Evolutionary conservation across 2,888 invertebrate species (phyloP), one percentile per base, ranked within the genome.

Genomic region (Folsomia manolachei): DNA sequence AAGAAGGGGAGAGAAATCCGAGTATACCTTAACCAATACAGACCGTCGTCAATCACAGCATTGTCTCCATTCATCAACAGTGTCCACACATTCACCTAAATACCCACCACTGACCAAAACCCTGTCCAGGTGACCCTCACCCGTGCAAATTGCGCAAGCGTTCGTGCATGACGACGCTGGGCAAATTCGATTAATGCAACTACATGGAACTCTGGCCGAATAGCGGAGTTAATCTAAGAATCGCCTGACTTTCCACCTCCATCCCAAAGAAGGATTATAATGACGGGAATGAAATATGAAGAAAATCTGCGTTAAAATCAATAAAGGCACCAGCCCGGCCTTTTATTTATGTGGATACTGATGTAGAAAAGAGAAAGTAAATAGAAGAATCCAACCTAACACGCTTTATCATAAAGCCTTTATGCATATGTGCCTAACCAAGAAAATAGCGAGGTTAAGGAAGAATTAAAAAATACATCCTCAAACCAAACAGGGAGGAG

Each of bases 391-490:
- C 39, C 7, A 39, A 14, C 39, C 4, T 4, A 4, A 39, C 7
- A 4, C 39, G 39, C 39, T 39, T 39, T 39, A 4, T 39, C 39
- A 39, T 39, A 4, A 39, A n/a, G n/a, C n/a, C n/a, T n/a, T n/a
- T n/a, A n/a, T n/a, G n/a, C n/a, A n/a, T n/a, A n/a, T n/a, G n/a
- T n/a, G n/a, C n/a, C n/a, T n/a, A n/a, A n/a, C n/a, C n/a, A n/a
- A n/a, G n/a, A n/a, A n/a, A n/a, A n/a, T n/a, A n/a, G n/a, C n/a
- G 56, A 56, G 56, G 56, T 56, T 56, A 56, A 21, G 56, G 56
- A 56, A 14, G 19, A 56, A 56, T 56, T 56, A 56, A 56, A n/a
- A 21, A 56, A 56, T 56, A 56, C 18, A 56, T 9, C 7, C 4
- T 9, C 39, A 39, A 39, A 56, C 18, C 11, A 56, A n/a, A 56